Evolutionary conservation across 2,888 invertebrate genomes (phyloP).

Genomic region (Polymixis lichenea): DNA sequence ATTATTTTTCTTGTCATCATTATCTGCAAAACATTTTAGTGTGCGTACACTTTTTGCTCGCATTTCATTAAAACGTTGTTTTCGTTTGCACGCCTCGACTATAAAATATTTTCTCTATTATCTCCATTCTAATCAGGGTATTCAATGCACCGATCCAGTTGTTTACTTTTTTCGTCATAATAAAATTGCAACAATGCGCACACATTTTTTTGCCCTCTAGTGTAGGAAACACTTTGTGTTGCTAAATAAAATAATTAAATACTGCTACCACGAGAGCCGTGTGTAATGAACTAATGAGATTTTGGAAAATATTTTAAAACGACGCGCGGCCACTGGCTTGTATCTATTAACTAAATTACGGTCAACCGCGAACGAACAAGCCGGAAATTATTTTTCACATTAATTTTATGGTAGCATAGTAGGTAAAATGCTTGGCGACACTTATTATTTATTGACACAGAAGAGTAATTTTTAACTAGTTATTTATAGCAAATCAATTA

Average conservation of each 20-base stretch:
- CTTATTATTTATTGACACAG: neutral
- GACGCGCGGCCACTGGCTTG: neutral
- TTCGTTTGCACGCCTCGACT: conserved; percentile 61
- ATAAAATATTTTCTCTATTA: conserved; percentile 65
- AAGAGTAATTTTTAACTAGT: neutral
- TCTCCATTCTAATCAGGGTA: conserved; percentile 68
- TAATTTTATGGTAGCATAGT: neutral
- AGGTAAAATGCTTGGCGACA: conserved; percentile 1
- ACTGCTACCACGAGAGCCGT: conserved; percentile 28
- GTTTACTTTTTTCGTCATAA: conserved; percentile 63
- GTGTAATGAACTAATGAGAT: conserved; percentile 15
- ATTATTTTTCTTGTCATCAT: conserved; percentile 39
- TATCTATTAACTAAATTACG: conserved; percentile 3
- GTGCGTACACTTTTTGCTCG: conserved; percentile 51
- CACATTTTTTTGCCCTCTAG: conserved; percentile 47
- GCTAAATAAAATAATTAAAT: conserved; percentile 50
- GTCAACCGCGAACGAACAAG: conserved; percentile 6
- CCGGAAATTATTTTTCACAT: neutral
- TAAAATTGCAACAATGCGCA: conserved; percentile 67
- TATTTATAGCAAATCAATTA: conserved; percentile 7
- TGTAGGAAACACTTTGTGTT: conserved; percentile 39
- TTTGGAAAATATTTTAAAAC: conserved; percentile 6
- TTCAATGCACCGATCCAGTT: conserved; percentile 57
- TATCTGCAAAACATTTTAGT: conserved; percentile 51
- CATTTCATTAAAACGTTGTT: conserved; percentile 54